phyloP scores from a whole-genome alignment of 2,797 vertebrate species.

The Typhlichthys eigenmanni region DNA sequence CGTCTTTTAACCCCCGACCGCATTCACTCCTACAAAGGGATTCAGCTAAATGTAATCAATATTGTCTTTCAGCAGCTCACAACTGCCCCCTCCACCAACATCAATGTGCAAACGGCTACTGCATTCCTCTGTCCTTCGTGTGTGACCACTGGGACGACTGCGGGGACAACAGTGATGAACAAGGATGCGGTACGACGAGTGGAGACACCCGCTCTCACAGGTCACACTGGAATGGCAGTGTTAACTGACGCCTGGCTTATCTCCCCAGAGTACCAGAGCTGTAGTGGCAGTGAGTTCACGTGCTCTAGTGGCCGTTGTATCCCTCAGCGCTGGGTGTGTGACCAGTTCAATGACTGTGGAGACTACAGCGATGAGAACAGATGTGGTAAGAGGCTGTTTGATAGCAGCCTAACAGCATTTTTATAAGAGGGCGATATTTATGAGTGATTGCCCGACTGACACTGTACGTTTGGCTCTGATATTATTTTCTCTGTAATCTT shows the following conservation, averaged over 20 bases:
- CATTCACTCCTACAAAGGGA: neutral
- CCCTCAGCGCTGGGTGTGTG: constrained; percentile 74
- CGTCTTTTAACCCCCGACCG: neutral
- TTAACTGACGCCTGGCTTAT: neutral
- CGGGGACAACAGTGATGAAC: constrained; percentile 76
- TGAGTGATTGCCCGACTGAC: neutral
- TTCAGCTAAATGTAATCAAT: neutral
- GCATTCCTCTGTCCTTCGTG: constrained; percentile 61
- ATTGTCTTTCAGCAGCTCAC: constrained; percentile 44
- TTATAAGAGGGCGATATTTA: neutral
- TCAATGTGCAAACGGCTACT: constrained; percentile 72
- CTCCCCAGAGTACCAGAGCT: constrained; percentile 66
- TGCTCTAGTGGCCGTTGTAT: constrained; percentile 76
- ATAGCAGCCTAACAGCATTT: neutral
- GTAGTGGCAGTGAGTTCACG: constrained; percentile 69
- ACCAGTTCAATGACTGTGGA: constrained; percentile 76
- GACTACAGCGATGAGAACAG: constrained; percentile 77
- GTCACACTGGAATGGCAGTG: too few relatives aligned
- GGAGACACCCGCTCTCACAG: too few relatives aligned
- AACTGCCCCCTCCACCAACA: constrained; percentile 69
- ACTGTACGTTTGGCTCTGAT: neutral
- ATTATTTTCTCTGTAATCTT: constrained; percentile 5
- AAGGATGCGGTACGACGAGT: constrained; percentile 67
- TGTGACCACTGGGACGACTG: constrained; percentile 79
- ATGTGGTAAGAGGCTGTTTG: constrained; percentile 66